Base-by-base conservation (phyloP, 35 echinoderm and acorn worm species). In the Diadema setosum region DNA sequence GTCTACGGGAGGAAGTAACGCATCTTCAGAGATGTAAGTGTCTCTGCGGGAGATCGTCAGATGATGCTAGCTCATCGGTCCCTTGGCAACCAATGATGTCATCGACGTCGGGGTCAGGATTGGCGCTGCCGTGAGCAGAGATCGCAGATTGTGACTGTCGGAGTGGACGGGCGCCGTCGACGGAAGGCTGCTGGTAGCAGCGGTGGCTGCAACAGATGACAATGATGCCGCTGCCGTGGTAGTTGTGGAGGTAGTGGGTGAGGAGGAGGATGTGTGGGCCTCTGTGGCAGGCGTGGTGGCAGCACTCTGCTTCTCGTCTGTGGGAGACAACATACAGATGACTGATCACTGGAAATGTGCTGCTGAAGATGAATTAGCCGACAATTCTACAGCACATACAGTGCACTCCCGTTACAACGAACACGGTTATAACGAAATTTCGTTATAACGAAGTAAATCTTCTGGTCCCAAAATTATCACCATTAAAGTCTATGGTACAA, bases 91-190 rank as follows among this genome's bases (percentile, higher is more conserved):
- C n/a, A n/a, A n/a, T 65, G 61, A 65, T 2, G 36, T 65, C 61
- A 33, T 32, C 2, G n/a, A 33, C 61, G 29, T 25, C 23, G 36
- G 5, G 1, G 36, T 76, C 1, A 76, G 33, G 23, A 76, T 76
- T 32, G 70, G 70, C 7, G 70, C 70, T 4, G 70, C 37, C 25
- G 70, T 76, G 12, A 76, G 33, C 70, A 76, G 36, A 2, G 70
- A 76, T 43, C 70, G 27, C 36, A 76, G 70, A 76, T 76, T 76
- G 36, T 76, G 70, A 21, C 70, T 76, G 16, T 76, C 70, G 27
- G 39, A 36, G 20, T 40, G 37, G 16, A 40, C 70, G 27, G 39
- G 23, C 8, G 70, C 17, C 7, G 70, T 42, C 9, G 70, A n/a
- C 48, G n/a, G n/a, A n/a, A 4, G 1, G 0, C 17, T 3, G 61